phyloP scores from a whole-genome alignment of 2,113 vertebrate species.

The Grallaria varia region DNA sequence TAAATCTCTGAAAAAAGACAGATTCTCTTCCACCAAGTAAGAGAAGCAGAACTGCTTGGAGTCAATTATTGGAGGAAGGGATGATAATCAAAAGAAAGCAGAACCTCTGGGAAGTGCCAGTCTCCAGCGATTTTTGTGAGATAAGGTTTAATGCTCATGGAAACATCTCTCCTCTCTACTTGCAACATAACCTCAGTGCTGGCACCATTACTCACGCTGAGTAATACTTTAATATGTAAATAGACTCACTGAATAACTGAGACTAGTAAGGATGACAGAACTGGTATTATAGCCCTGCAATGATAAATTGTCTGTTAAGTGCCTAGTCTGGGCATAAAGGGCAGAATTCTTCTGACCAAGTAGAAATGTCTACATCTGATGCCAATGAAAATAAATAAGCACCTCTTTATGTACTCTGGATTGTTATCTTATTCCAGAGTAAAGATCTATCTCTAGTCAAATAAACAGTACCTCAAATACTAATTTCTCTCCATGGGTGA shows the following conservation, averaged over 20 bases:
- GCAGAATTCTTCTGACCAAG: neutral
- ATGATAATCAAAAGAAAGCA: constrained; percentile 26
- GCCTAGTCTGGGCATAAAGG: neutral
- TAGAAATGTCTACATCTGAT: neutral
- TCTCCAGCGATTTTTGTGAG: constrained; percentile 19
- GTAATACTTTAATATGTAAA: constrained; percentile 45
- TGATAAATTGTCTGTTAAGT: neutral
- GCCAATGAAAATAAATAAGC: neutral
- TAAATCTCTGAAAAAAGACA: neutral
- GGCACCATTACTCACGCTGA: constrained; percentile 23
- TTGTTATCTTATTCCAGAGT: neutral
- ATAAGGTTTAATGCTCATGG: constrained; percentile 21
- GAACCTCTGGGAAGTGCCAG: neutral
- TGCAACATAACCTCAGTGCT: neutral
- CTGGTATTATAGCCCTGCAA: neutral
- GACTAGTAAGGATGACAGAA: constrained; percentile 7
- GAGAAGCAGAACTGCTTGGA: neutral
- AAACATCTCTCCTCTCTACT: neutral
- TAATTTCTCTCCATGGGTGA: neutral
- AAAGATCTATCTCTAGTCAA: neutral
- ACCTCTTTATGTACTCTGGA: neutral
- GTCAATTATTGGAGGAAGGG: constrained; percentile 12
- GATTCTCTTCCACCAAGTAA: neutral
- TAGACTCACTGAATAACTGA: neutral
- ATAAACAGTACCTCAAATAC: neutral